Conservation (phyloP, 1,140 invertebrate genomes). For the Manduca sexta region DNA sequence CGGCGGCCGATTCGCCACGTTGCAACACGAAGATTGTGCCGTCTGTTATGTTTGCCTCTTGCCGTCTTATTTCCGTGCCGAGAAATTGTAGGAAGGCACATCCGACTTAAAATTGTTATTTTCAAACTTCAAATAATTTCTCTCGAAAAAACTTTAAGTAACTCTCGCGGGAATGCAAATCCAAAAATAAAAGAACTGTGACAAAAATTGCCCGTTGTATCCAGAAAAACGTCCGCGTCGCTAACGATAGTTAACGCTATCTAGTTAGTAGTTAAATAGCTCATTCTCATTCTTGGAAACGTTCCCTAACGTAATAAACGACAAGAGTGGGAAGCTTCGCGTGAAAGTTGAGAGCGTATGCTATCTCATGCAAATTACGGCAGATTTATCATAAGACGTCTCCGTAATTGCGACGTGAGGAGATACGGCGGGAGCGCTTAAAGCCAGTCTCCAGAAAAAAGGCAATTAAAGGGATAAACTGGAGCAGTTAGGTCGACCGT, state of each 20-base stretch:
- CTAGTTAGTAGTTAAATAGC: conserved; percentile 65
- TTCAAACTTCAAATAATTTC: conserved; percentile 41
- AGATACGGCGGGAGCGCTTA: conserved; percentile 64
- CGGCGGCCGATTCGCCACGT: conserved; percentile 53
- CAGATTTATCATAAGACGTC: conserved; percentile 73
- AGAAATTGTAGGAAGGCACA: conserved; percentile 56
- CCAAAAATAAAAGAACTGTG: conserved; percentile 13
- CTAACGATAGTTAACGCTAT: conserved; percentile 49
- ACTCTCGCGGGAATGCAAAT: conserved; percentile 5
- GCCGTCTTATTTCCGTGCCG: conserved; percentile 60
- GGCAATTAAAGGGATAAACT: conserved; percentile 72
- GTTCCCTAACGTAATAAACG: conserved; percentile 69
- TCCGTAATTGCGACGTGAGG: conserved; percentile 71
- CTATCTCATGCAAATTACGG: conserved; percentile 73
- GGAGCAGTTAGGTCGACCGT: conserved; percentile 58
- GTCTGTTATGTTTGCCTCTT: conserved; percentile 64
- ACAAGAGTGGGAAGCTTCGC: conserved; percentile 65
- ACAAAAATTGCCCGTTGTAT: conserved; percentile 8
- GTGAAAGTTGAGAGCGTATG: conserved; percentile 71
- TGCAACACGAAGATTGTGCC: conserved; percentile 67
- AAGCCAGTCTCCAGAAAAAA: conserved; percentile 67
- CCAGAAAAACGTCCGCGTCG: conserved; percentile 13
- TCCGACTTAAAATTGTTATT: conserved; percentile 47
- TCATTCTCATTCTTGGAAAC: conserved; percentile 67
- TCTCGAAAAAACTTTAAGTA: conserved; percentile 10